Conservation (phyloP, 2,113 vertebrate species). For the Cisticola juncidis region DNA sequence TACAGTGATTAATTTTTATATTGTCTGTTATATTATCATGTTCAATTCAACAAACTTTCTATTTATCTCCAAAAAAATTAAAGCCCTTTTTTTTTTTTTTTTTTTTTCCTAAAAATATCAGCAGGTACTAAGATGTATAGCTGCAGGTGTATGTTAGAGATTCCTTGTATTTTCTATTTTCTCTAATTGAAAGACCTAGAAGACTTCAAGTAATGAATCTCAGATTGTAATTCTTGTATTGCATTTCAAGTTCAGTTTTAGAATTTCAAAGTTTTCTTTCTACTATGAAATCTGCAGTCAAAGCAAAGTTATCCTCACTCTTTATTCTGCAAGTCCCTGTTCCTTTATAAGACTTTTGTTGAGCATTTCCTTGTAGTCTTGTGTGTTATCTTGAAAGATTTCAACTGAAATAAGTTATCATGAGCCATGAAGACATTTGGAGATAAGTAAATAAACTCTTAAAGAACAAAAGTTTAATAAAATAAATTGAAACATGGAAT, state of each 20-base stretch:
- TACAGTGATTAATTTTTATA: background rate
- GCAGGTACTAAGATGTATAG: background rate
- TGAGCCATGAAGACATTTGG: background rate
- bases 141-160: background rate
- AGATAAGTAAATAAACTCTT: background rate
- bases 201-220: background rate
- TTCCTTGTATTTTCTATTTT: background rate
- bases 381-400: background rate
- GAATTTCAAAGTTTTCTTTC: background rate
- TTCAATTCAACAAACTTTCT: background rate
- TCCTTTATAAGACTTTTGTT: background rate
- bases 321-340: background rate
- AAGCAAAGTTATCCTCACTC: background rate
- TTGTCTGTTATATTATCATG: background rate
- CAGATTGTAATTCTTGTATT: background rate
- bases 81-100: background rate
- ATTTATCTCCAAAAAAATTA: background rate
- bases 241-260: background rate
- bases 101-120: background rate
- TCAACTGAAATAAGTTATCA: background rate
- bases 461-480: background rate
- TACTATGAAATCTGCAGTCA: background rate
- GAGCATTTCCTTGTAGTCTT: background rate
- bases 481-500: background rate
- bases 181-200: background rate